These are phyloP conservation scores for Amphipyra berbera DNA, from an alignment of 2,888 invertebrate species.

Conservation along the genomic window DNA sequence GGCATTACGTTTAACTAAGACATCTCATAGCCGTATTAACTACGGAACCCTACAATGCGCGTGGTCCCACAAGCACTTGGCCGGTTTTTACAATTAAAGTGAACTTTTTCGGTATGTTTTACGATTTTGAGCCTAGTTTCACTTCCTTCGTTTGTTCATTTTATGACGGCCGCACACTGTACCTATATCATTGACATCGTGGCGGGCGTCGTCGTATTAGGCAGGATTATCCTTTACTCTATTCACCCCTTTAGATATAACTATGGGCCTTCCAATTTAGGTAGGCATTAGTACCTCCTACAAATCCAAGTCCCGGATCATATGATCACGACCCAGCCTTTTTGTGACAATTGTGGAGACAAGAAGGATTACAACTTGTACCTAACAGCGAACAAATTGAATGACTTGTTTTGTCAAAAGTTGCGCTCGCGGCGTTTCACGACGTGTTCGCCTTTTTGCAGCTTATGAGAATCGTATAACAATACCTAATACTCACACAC, in stretches of 20 bases:
- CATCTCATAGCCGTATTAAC: no score
- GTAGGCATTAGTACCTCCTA: conserved; percentile 2
- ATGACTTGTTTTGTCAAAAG: conserved; percentile 75
- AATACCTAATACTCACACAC: conserved; percentile 71
- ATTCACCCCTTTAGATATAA: neutral
- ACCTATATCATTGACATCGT: neutral
- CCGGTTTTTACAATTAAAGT: no score
- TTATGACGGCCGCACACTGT: no score
- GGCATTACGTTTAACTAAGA: no score
- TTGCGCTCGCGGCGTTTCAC: conserved; percentile 78
- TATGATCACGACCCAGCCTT: conserved; percentile 64
- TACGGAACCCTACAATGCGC: no score
- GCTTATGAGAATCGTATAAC: conserved; percentile 72
- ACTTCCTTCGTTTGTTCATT: no score
- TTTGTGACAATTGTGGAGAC: conserved; percentile 71
- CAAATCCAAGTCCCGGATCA: conserved; percentile 7
- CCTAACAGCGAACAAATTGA: conserved; percentile 85
- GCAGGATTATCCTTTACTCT: neutral
- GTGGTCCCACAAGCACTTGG: no score
- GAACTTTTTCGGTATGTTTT: no score
- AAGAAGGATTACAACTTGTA: conserved; percentile 73
- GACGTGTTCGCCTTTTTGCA: conserved; percentile 82
- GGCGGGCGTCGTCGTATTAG: neutral
- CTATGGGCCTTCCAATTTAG: neutral
- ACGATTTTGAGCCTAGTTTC: no score